Evolutionary conservation across 2,888 invertebrate genomes (phyloP).

Genomic region (Cyclophora albipunctata): DNA sequence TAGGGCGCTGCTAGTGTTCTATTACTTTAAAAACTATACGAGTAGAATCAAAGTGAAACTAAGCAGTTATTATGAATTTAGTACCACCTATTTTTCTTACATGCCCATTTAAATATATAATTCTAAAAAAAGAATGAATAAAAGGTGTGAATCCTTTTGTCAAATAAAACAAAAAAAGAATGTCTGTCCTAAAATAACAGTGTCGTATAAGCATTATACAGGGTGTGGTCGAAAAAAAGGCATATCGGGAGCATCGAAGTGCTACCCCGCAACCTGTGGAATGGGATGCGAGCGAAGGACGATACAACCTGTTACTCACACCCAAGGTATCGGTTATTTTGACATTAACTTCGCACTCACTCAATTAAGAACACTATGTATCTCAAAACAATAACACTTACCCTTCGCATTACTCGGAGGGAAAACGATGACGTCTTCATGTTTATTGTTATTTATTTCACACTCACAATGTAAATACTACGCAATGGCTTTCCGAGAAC

Average conservation of each 20-base stretch:
- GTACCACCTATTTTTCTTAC: too few species aligned
- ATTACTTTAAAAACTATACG: too few species aligned
- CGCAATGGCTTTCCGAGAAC: too few species aligned
- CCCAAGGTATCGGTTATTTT: slow-evolving; percentile 1
- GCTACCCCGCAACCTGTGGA: slow-evolving; percentile 22
- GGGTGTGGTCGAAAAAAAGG: slow-evolving; percentile 18
- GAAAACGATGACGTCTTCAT: slow-evolving; percentile 88
- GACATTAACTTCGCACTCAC: not conserved
- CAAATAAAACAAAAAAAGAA: too few species aligned
- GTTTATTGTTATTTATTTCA: slow-evolving; percentile 51
- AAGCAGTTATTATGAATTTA: too few species aligned
- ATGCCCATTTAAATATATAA: too few species aligned
- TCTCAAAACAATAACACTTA: slow-evolving; percentile 55
- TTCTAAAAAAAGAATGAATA: too few species aligned
- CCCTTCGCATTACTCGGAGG: slow-evolving; percentile 86
- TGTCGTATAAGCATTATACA: slow-evolving; percentile 1
- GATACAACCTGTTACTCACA: slow-evolving; percentile 22
- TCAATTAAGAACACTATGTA: not conserved
- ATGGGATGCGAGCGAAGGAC: slow-evolving; percentile 10
- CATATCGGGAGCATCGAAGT: slow-evolving; percentile 6
- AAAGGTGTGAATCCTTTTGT: too few species aligned
- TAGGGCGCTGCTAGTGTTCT: too few species aligned
- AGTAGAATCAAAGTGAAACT: too few species aligned
- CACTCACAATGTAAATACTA: slow-evolving; percentile 14
- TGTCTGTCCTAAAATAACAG: too few species aligned